Evolutionary conservation across 2,113 vertebrate species (phyloP).

Genomic region (Scytalopus superciliaris): DNA sequence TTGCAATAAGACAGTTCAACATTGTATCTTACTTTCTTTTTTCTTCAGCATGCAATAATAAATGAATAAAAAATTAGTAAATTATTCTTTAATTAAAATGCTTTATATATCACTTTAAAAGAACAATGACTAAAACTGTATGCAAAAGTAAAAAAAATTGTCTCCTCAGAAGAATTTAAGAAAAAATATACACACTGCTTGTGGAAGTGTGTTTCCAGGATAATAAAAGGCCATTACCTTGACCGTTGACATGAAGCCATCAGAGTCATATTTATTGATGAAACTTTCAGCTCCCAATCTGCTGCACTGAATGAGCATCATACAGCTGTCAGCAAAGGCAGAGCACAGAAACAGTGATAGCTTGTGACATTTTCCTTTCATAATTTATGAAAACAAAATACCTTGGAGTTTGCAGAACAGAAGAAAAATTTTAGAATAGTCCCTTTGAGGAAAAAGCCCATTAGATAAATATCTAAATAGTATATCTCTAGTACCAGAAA

Average conservation of each 20-base stretch:
- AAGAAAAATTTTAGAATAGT: conserved; percentile 37
- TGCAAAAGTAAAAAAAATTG: background rate
- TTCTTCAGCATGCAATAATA: background rate
- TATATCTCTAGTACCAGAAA: background rate
- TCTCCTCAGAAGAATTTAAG: conserved; percentile 30
- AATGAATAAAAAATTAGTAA: background rate
- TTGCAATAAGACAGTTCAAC: background rate
- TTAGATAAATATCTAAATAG: background rate
- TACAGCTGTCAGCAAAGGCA: conserved; percentile 97
- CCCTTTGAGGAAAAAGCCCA: background rate
- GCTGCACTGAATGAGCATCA: conserved; percentile 97
- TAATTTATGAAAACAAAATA: conserved; percentile 98
- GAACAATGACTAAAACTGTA: conserved; percentile 11
- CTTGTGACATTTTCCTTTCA: conserved; percentile 95
- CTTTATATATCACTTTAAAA: background rate
- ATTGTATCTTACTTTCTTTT: background rate
- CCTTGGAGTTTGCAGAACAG: conserved; percentile 85
- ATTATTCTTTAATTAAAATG: background rate
- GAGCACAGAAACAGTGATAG: conserved; percentile 86
- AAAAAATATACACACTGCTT: background rate
- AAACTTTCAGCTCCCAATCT: conserved; percentile 99
- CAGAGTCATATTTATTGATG: conserved; percentile 99
- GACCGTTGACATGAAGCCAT: conserved; percentile 96
- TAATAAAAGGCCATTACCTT: conserved; percentile 97
- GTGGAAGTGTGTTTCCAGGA: conserved; percentile 73